phyloP scores from a whole-genome alignment of 2,113 vertebrate genomes.

The Gila orcuttii region DNA sequence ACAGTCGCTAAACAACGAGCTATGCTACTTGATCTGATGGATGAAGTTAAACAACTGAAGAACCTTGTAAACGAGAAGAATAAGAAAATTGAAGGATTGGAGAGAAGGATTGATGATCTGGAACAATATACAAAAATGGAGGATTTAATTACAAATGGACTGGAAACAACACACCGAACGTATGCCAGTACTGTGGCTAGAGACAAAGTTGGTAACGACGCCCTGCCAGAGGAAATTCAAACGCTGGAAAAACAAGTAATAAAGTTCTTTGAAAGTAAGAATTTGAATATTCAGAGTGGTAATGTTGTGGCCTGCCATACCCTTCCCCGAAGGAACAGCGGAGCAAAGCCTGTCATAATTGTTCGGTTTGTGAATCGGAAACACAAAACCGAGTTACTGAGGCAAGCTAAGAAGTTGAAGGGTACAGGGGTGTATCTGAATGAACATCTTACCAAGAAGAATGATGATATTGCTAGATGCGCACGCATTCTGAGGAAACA shows the following conservation, averaged over 20 bases:
- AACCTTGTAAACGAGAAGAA: slow-evolving; percentile 23
- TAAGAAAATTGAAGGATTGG: slow-evolving; percentile 25
- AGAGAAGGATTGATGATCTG: slow-evolving; percentile 19
- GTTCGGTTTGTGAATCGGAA: too few relatives aligned
- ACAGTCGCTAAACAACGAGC: slow-evolving; percentile 1
- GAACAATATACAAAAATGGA: slow-evolving; percentile 37
- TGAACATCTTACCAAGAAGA: too few relatives aligned
- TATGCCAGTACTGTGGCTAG: neutral
- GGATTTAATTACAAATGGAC: neutral
- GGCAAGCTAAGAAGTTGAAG: too few relatives aligned
- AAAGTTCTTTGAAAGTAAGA: neutral
- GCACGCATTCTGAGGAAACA: too few relatives aligned
- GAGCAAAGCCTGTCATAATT: neutral
- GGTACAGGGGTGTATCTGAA: too few relatives aligned
- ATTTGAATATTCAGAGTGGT: neutral
- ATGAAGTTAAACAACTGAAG: slow-evolving; percentile 10
- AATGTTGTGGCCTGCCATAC: neutral
- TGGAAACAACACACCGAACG: neutral
- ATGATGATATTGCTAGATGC: too few relatives aligned
- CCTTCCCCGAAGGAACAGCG: neutral
- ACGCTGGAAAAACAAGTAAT: neutral
- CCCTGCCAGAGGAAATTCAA: neutral
- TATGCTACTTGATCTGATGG: slow-evolving; percentile 20
- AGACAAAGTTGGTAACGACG: neutral
- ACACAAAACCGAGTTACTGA: too few relatives aligned